Evolutionary conservation across 2,113 vertebrate genomes (phyloP), one percentile per base, ranked within the genome.

Genomic region (Chamaea fasciata): DNA sequence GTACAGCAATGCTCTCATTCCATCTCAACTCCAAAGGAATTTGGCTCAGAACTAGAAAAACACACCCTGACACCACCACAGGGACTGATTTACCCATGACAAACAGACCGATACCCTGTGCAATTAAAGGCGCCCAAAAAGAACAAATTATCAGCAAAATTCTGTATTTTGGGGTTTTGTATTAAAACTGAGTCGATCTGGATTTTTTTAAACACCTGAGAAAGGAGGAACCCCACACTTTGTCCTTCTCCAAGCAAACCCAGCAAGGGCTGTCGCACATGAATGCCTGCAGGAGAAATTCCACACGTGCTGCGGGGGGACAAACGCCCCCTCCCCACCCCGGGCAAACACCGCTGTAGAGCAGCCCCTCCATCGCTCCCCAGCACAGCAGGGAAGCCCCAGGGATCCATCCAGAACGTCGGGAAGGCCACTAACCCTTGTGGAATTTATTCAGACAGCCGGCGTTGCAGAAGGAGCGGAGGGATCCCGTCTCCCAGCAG

Each of bases 401-500:
- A 3, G 5, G 74, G 83, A 56, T 31, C 7, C 3, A 7, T 12
- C 13, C 15, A 4, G 78, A 33, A 23, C 0, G 9, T 57, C 23
- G 37, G 94, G 96, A 90, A 93, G 78, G 96, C 98, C 98, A 99
- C 98, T 99, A 97, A 99, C 99, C 98, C 98, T 98, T 98, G 97
- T 98, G 98, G 96, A 99, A 97, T 97, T 98, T 99, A 98, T 98
- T 98, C 97, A 99, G 98, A 95, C 99, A 99, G 98, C 98, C 96
- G 9, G 99, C 98, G 98, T 98, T 98, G 98, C 99, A 99, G 98
- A 99, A 98, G 97, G 98, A 98, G 85, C 98, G 98, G 83, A 98
- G 96, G 71, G 98, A 98, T 98, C 98, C 98, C 2, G 98, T 85
- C 97, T 99, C 99, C 99, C 99, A 99, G 99, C 99, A 99, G 98